Conservation (phyloP, 2,888 invertebrate species). For the Spodoptera picta region DNA sequence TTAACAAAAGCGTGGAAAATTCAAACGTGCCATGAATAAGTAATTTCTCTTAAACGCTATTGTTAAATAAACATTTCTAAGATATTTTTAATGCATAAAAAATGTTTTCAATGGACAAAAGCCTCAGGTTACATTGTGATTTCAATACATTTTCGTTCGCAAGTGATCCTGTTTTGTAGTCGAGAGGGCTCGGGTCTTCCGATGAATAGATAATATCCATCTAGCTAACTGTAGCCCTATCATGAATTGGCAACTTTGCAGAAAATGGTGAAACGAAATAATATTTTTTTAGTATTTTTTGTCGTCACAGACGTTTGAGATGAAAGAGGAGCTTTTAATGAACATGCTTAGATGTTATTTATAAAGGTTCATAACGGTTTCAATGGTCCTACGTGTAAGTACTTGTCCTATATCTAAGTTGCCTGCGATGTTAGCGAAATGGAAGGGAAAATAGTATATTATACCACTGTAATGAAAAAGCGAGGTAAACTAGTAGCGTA, state of each 20-base stretch:
- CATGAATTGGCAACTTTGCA: conserved; percentile 81
- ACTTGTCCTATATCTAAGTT: conserved; percentile 7
- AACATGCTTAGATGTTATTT: conserved; percentile 46
- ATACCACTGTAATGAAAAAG: no score
- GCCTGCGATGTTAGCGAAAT: neutral
- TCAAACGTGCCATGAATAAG: conserved; percentile 81
- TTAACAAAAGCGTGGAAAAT: conserved; percentile 75
- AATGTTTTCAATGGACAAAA: conserved; percentile 80
- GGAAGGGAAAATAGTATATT: no score
- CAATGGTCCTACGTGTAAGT: conserved; percentile 8
- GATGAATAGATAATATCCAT: conserved; percentile 86
- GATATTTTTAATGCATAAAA: conserved; percentile 70
- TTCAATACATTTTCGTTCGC: conserved; percentile 85
- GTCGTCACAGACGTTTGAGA: conserved; percentile 55
- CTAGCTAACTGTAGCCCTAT: conserved; percentile 78
- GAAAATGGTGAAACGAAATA: conserved; percentile 62
- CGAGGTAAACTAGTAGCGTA: no score
- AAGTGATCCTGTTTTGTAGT: conserved; percentile 84
- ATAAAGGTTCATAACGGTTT: conserved; percentile 28
- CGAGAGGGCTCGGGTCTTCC: conserved; percentile 74
- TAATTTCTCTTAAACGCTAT: conserved; percentile 81
- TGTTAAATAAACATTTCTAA: conserved; percentile 80
- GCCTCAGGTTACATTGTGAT: conserved; percentile 84
- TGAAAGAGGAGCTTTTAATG: conserved; percentile 53
- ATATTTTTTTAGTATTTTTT: conserved; percentile 64